Evolutionary conservation across 2,888 invertebrate genomes (phyloP).

Genomic region (Holacanthella duospinosa): DNA sequence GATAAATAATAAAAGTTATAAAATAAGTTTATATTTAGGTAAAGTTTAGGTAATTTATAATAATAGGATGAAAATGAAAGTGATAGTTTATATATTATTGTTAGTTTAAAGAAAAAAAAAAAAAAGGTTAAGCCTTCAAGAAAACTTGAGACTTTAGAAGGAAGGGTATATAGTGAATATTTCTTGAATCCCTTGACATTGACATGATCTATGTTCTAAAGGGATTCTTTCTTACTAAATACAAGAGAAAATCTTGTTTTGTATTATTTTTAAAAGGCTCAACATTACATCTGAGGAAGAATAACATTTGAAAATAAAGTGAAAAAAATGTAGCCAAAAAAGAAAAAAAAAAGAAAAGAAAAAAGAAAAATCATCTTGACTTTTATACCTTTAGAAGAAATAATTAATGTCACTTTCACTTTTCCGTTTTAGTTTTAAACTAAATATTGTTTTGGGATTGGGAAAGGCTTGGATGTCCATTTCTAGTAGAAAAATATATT

Average conservation of each 20-base stretch:
- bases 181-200: not conserved
- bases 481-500: too few relatives aligned
- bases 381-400: not conserved
- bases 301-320: not conserved
- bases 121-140: too few relatives aligned
- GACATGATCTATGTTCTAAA: slow-evolving; percentile 1
- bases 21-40: too few relatives aligned
- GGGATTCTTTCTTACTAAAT: not conserved
- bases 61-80: too few relatives aligned
- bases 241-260: not conserved
- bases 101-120: too few relatives aligned
- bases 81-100: too few relatives aligned
- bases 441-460: not conserved
- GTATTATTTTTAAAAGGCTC: not conserved
- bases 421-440: not conserved
- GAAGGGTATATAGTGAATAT: not conserved
- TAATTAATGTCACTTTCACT: slow-evolving; percentile 6
- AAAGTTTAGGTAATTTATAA: too few relatives aligned
- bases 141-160: not conserved
- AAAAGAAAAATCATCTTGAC: not conserved
- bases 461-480: not conserved
- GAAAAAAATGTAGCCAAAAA: not conserved
- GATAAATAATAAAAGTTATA: too few relatives aligned
- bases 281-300: slow-evolving; percentile 1
- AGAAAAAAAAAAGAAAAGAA: too few relatives aligned